Conservation (phyloP, 2,113 vertebrate species). For the human region DNA sequence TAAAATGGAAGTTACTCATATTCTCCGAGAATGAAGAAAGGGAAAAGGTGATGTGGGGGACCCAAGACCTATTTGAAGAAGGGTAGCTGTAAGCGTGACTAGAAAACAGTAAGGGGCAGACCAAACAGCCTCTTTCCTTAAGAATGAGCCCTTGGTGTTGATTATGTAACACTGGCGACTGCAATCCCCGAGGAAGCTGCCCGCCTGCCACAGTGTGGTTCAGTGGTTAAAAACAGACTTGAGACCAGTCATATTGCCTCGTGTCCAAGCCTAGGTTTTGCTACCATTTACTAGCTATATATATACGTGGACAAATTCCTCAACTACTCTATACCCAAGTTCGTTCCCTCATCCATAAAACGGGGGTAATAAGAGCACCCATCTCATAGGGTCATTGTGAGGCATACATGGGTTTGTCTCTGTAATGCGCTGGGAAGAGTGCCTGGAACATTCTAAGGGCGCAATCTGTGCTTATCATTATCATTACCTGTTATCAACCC, state of each 20-base stretch:
- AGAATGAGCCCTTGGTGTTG: neutral
- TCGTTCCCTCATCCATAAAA: neutral
- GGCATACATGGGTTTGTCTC: neutral
- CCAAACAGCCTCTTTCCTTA: neutral
- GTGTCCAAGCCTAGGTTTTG: neutral
- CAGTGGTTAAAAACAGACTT: neutral
- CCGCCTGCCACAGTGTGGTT: neutral
- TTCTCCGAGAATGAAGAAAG: neutral
- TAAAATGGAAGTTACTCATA: neutral
- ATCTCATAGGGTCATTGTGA: neutral
- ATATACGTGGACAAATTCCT: neutral
- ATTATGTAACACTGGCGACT: neutral
- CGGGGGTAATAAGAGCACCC: neutral
- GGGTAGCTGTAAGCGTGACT: neutral
- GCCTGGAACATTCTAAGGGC: neutral
- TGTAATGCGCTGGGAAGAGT: neutral
- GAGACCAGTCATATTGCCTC: neutral
- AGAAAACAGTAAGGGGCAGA: neutral
- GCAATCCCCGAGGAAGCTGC: neutral
- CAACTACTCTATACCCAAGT: neutral
- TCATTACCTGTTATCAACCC: neutral
- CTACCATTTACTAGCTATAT: neutral
- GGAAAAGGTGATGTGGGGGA: neutral
- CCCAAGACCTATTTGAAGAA: neutral
- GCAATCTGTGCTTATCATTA: neutral